A percentile compares a stretch with the other conserved stretches of the same genome.
Evolutionary conservation across 2,113 vertebrate species (phyloP).

Genomic region (Ellobius talpinus): DNA sequence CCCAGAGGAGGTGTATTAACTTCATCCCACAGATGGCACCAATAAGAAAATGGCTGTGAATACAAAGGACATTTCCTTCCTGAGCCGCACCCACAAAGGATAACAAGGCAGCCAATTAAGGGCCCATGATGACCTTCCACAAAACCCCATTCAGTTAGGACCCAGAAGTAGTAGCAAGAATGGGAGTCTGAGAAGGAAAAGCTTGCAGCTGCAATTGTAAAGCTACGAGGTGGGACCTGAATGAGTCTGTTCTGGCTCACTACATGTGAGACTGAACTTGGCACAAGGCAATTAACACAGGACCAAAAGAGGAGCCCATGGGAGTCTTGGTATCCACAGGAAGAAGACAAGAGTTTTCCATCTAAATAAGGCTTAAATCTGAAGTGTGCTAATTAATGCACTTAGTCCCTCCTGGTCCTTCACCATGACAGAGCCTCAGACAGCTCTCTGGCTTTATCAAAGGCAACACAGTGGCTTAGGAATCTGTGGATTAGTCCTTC

Average conservation of each 20-base stretch:
- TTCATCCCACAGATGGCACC: background rate
- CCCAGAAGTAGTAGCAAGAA: background rate
- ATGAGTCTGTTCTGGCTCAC: background rate
- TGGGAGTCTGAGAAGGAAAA: background rate
- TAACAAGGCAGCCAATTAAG: background rate
- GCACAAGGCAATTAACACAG: background rate
- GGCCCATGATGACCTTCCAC: too few species aligned
- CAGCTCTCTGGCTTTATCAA: background rate
- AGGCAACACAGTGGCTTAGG: background rate
- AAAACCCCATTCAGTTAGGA: background rate
- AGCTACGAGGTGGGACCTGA: background rate
- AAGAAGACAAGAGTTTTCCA: background rate
- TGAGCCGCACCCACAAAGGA: background rate
- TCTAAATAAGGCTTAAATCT: background rate
- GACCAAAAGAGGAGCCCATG: background rate
- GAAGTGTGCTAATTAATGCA: background rate
- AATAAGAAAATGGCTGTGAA: background rate
- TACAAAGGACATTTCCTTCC: background rate
- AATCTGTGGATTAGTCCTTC: background rate
- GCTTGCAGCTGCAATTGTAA: background rate
- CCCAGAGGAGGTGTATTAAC: background rate
- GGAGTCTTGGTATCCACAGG: background rate
- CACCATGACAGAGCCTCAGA: background rate
- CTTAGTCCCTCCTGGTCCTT: background rate
- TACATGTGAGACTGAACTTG: background rate